Base-by-base conservation (phyloP, 2,797 vertebrate species). In the Xenentodon cancila region DNA sequence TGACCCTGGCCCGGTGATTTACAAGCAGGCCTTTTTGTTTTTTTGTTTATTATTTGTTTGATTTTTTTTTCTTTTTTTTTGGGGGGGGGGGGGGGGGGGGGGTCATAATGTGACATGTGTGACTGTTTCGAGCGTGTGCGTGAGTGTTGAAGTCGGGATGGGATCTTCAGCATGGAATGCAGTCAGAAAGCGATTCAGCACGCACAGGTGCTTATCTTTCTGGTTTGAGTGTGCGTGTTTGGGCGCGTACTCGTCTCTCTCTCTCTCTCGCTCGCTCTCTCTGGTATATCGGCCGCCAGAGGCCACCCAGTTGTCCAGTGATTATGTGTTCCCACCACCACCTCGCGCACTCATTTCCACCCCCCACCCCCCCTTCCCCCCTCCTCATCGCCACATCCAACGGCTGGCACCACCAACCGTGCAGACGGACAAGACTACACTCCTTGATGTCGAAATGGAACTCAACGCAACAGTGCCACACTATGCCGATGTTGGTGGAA, bases 401-500 rank as follows among this genome's bases (percentile, higher is more conserved):
- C 18, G 52, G 72, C 78, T 49, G 21, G 75, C 59, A 59, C 68
- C 69, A 52, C 70, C 68, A 68, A 52, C 70, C 25, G 25, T 25
- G 32, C 32, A 7, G 32, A 9, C 32, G 32, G 32, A 32, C 32
- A 32, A 78, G 73, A 83, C 78, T 75, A 75, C 79, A 3, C 25
- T 25, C 25, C 25, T 25, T 25, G 25, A 25, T 25, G 25, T 5
- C 5, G 25, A 25, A 25, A 25, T 25, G 25, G 25, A 25, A 82
- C 74, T 82, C 81, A 75, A 81, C 68, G 70, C 77, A 80, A 84
- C 80, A 85, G 79, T 86, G 86, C 80, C 81, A 81, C 83, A 75
- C 79, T 79, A 82, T 81, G 79, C 77, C 59, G 73, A 68, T 72
- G 82, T 84, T 73, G 77, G 79, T 53, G 61, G 73, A 57, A 70